These are phyloP conservation scores for Netelia virgata DNA, from an alignment of 2,888 invertebrate genomes.

Conservation along the genomic window DNA sequence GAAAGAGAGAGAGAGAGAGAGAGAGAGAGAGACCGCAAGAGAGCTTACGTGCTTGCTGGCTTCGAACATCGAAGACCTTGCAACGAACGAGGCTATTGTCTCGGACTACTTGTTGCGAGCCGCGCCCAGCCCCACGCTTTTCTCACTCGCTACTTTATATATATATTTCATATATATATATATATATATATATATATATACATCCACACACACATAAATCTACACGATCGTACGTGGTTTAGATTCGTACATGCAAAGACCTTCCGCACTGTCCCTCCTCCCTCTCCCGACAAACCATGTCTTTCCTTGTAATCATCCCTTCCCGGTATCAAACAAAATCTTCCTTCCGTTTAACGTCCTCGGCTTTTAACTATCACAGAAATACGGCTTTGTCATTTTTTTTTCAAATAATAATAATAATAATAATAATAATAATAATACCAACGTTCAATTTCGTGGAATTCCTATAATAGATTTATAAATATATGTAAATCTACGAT, in stretches of 20 bases:
- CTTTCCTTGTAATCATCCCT: constrained; percentile 43
- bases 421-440: no score
- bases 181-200: not conserved
- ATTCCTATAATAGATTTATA: no score
- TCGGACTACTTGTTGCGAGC: constrained; percentile 75
- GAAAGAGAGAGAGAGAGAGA: constrained; percentile 32
- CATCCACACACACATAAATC: not conserved
- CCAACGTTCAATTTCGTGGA: no score
- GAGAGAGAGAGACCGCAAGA: constrained; percentile 1
- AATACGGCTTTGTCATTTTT: no score
- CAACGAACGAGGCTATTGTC: constrained; percentile 65
- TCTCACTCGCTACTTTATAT: constrained; percentile 34
- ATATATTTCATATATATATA: constrained; percentile 16
- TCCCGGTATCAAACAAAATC: constrained; percentile 47
- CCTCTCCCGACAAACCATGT: not conserved
- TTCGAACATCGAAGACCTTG: constrained; percentile 70
- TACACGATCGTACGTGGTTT: constrained; percentile 2
- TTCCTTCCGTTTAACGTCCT: not conserved
- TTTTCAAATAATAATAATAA: no score
- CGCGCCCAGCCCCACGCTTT: constrained; percentile 70
- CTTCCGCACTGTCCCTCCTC: no score
- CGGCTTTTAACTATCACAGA: no score
- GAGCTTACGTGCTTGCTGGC: constrained; percentile 60
- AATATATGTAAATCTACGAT: no score
- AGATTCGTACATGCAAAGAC: constrained; percentile 28